Percentiles rank a stretch among this genome's conserved stretches.
Conservation (phyloP, 2,888 invertebrate genomes). For the Trisateles emortualis region DNA sequence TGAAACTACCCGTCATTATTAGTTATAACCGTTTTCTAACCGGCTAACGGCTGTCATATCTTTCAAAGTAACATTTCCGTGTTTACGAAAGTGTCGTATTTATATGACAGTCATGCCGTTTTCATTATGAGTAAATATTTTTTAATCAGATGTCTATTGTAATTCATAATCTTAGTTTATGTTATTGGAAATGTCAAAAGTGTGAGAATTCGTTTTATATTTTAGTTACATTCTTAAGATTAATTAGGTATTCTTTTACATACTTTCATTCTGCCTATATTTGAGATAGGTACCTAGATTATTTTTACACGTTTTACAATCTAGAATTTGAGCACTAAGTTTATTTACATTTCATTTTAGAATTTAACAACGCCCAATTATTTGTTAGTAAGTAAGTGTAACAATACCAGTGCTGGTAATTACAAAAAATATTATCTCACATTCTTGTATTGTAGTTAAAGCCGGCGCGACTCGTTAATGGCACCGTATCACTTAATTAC, state of each 20-base stretch:
- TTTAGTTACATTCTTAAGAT: not conserved
- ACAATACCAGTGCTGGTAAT: constrained; percentile 11
- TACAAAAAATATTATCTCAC: constrained; percentile 10
- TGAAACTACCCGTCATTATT: constrained; percentile 22
- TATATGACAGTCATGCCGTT: constrained; percentile 21
- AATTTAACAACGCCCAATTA: not conserved
- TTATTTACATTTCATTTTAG: not conserved
- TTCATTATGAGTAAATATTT: constrained; percentile 27
- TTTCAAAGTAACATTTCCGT: constrained; percentile 18
- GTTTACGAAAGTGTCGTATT: constrained; percentile 32
- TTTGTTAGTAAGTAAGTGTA: not conserved
- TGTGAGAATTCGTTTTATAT: constrained; percentile 5
- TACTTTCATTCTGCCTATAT: no score
- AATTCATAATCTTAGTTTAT: constrained; percentile 9
- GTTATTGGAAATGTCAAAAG: constrained; percentile 9
- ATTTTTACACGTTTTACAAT: not conserved
- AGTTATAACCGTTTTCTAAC: constrained; percentile 11
- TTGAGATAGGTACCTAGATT: no score
- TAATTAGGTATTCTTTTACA: no score
- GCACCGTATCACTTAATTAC: constrained; percentile 30
- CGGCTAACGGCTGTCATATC: constrained; percentile 16
- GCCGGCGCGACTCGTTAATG: constrained; percentile 18
- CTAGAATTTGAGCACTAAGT: no score
- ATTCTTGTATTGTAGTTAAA: constrained; percentile 8
- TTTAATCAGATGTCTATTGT: constrained; percentile 19